Evolutionary conservation across 2,113 vertebrate genomes (phyloP).

Genomic region (Callithrix jacchus): DNA sequence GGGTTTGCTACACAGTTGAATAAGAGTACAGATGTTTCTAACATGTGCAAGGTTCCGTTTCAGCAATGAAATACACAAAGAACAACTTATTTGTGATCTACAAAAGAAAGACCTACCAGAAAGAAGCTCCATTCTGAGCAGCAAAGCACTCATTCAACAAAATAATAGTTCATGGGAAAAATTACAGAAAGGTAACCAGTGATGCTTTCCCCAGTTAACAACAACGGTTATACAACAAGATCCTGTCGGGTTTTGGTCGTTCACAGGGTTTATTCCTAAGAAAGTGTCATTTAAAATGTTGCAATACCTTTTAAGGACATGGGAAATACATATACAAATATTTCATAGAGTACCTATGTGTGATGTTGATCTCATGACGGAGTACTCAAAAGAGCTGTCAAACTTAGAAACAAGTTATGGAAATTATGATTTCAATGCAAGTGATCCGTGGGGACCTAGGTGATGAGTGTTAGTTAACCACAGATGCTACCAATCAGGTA

Average conservation of each 20-base stretch:
- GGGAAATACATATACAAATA: background rate
- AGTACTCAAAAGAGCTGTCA: background rate
- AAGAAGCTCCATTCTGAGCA: background rate
- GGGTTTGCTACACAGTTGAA: background rate
- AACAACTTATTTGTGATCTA: background rate
- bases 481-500: background rate
- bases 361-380: background rate
- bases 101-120: fast-evolving
- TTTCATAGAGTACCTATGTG: background rate
- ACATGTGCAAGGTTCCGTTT: background rate
- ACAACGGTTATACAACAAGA: background rate
- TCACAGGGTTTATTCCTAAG: background rate
- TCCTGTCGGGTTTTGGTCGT: fast-evolving
- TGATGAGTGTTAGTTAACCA: background rate
- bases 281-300: background rate
- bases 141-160: background rate
- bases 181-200: background rate
- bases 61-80: background rate
- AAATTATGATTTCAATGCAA: background rate
- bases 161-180: background rate
- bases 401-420: background rate
- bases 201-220: background rate
- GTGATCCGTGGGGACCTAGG: background rate
- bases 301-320: background rate
- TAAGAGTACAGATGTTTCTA: background rate